phyloP scores from a whole-genome alignment of 1,140 invertebrate species.

The Hyposmocoma kahamanoa region DNA sequence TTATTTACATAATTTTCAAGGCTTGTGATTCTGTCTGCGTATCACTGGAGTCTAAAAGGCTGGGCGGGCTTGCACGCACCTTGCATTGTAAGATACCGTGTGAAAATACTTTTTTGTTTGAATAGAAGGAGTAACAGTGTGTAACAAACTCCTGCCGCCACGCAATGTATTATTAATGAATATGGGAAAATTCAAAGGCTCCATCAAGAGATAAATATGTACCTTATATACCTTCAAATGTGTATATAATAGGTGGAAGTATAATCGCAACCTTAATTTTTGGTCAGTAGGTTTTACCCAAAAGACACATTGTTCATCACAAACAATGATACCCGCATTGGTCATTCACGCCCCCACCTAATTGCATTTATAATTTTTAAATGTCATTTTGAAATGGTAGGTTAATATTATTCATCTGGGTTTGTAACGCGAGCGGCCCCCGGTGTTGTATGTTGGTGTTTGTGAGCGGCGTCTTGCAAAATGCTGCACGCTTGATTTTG shows the following conservation, averaged over 20 bases:
- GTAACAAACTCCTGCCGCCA: no score
- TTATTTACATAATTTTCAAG: background rate
- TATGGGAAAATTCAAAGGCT: no score
- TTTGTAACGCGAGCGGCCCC: no score
- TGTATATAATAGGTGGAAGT: no score
- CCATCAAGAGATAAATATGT: no score
- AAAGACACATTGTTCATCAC: no score
- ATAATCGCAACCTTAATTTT: no score
- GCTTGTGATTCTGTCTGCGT: background rate
- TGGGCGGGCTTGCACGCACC: background rate
- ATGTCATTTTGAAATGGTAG: background rate
- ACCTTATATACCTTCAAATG: no score
- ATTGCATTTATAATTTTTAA: no score
- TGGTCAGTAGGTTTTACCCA: no score
- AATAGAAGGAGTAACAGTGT: no score
- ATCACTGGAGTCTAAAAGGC: background rate
- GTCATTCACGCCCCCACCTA: constrained; percentile 1
- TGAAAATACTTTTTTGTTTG: constrained; percentile 15
- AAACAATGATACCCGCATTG: background rate
- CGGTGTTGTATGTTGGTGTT: background rate
- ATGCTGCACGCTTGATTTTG: constrained; percentile 16
- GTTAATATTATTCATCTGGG: background rate
- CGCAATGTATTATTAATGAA: no score
- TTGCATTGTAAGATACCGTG: constrained; percentile 1
- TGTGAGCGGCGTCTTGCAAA: constrained; percentile 17